Base-by-base conservation (phyloP, 2,888 invertebrate species). In the Salticus scenicus region DNA sequence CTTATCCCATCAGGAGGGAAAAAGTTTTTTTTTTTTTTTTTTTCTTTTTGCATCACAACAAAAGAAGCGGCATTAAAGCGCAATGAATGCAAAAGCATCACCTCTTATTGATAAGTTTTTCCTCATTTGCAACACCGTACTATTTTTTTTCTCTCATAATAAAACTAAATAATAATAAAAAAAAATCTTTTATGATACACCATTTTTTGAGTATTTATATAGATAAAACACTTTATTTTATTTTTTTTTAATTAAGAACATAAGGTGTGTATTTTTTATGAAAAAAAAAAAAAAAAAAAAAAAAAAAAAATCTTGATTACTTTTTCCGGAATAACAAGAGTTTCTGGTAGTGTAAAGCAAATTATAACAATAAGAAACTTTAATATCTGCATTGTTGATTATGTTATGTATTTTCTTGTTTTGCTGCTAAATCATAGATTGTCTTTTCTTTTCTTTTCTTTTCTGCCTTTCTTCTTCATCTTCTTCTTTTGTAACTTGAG, bases 201-300 rank as follows among this genome's bases (percentile, higher is more conserved):
- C 67, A 73, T 67, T 80, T 73, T 80, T 80, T 73, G 41, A 17
- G 51, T 67, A 73, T 80, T 80, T 72, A 73, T 71, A 80, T 51
- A 47, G 30, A 28, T 17, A 12, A 30, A 73, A 64, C 67, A 51
- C 28, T 51, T 51, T 33, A 66, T 64, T 79, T n/a, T n/a, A n/a
- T n/a, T 79, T 37, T 37, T 37, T 47, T 80, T 80, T 80, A 80
- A 80, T 80, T 80, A 80, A 80, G 73, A 64, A 66, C 72, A 73
- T 80, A 80, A 80, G 72, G 67, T 80, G 73, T 67, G 51, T 67
- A 64, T 80, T 80, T 73, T 41, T 47, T 33, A 30, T 64, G 63
- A 63, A 64, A 72, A 72, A 71, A 17, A 75, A 66, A 75, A 64
- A 66, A 75, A 75, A 42, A 63, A 63, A n/a, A 27, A n/a, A n/a